Conservation (phyloP, 2,797 vertebrate species). For the Monodelphis domestica region DNA sequence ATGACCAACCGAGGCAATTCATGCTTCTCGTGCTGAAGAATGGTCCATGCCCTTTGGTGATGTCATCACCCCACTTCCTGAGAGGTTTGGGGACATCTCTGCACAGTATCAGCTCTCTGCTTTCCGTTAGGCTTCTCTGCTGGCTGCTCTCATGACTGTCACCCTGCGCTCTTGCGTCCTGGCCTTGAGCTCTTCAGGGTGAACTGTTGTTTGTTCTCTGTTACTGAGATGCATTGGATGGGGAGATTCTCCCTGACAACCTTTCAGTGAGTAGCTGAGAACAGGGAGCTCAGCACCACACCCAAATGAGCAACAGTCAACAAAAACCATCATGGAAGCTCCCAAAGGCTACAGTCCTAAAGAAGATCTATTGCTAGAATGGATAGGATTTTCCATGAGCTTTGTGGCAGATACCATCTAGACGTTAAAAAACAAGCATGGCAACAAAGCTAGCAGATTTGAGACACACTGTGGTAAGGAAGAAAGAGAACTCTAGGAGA, state of each 20-base stretch:
- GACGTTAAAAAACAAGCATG: background rate
- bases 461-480: background rate
- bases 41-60: no score
- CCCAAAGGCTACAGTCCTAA: background rate
- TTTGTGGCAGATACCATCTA: background rate
- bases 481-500: background rate
- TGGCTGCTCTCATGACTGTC: no score
- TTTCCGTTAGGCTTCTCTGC: background rate
- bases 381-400: background rate
- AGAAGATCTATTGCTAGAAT: background rate
- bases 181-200: background rate
- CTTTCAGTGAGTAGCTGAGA: background rate
- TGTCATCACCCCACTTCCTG: background rate
- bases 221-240: background rate
- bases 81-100: background rate
- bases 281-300: background rate
- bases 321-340: background rate
- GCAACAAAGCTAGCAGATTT: background rate
- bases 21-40: no score
- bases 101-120: background rate
- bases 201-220: background rate
- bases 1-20: no score
- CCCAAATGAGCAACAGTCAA: background rate
- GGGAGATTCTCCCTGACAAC: background rate
- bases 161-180: background rate